phyloP scores from a whole-genome alignment of 2,113 vertebrate species.

The Lates calcarifer region DNA sequence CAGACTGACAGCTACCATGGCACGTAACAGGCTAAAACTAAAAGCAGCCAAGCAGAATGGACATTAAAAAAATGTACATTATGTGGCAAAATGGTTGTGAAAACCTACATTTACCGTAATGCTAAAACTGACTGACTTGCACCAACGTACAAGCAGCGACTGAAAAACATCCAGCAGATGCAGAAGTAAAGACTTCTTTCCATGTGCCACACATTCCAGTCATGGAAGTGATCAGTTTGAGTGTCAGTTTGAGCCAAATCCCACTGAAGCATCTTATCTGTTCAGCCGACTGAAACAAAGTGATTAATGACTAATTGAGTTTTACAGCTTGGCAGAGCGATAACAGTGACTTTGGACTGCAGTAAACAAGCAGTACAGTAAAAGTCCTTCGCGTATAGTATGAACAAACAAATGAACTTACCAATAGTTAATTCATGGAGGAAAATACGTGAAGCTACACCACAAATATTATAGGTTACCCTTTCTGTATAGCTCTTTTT shows the following conservation, averaged over 20 bases:
- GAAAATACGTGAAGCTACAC: not conserved
- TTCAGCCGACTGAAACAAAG: slow-evolving; percentile 53
- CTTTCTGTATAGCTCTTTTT: no score
- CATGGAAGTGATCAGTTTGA: slow-evolving; percentile 14
- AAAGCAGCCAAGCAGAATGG: not conserved
- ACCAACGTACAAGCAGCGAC: not conserved
- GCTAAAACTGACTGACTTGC: not conserved
- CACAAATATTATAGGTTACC: not conserved
- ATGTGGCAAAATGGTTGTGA: not conserved
- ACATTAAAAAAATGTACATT: not conserved
- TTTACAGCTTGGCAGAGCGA: slow-evolving; percentile 34
- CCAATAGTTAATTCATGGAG: not conserved
- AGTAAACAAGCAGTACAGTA: slow-evolving; percentile 38
- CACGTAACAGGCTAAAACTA: not conserved
- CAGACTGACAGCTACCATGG: not conserved
- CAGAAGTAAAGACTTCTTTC: slow-evolving; percentile 2
- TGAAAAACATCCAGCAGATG: not conserved
- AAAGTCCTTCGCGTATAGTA: not conserved
- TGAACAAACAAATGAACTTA: slow-evolving; percentile 24
- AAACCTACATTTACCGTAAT: not conserved
- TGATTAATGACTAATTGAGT: slow-evolving; percentile 66
- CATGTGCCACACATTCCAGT: not conserved
- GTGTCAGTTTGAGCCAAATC: slow-evolving; percentile 43
- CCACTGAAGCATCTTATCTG: slow-evolving; percentile 60
- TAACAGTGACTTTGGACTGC: slow-evolving; percentile 58